Evolutionary conservation across 2,113 vertebrate species (phyloP).

Genomic region (Lanius collurio): DNA sequence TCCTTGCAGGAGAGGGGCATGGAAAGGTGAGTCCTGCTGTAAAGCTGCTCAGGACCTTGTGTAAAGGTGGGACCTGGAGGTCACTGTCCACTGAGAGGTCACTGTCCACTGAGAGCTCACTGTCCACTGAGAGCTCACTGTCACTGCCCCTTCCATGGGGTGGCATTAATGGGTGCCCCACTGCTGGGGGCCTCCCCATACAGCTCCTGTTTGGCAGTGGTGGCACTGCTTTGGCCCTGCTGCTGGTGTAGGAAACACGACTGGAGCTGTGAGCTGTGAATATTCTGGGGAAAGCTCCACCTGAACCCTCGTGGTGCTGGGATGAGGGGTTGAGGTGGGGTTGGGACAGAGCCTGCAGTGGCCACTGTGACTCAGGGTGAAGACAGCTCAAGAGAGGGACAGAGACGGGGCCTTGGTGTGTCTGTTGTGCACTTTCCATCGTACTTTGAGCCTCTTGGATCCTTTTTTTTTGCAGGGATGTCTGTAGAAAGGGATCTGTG

Average conservation of each 20-base stretch:
- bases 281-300: background rate
- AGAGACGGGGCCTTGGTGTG: background rate
- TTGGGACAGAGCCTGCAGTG: background rate
- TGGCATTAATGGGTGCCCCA: background rate
- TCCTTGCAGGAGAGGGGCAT: background rate
- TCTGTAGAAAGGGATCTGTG: background rate
- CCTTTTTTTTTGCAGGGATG: background rate
- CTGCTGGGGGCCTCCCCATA: accelerated
- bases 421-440: background rate
- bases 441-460: background rate
- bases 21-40: background rate
- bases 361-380: background rate
- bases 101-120: background rate
- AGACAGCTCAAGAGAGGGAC: background rate
- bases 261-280: background rate
- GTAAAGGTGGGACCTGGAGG: background rate
- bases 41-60: background rate
- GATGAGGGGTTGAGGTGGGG: background rate
- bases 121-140: background rate
- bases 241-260: background rate
- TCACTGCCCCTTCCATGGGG: accelerated
- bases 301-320: accelerated
- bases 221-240: background rate
- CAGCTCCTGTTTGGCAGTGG: background rate
- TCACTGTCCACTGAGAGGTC: background rate